Percentiles rank a stretch among this genome's conserved stretches.
Evolutionary conservation across 2,888 invertebrate species (phyloP).

Genomic region (Drosophila affinis): DNA sequence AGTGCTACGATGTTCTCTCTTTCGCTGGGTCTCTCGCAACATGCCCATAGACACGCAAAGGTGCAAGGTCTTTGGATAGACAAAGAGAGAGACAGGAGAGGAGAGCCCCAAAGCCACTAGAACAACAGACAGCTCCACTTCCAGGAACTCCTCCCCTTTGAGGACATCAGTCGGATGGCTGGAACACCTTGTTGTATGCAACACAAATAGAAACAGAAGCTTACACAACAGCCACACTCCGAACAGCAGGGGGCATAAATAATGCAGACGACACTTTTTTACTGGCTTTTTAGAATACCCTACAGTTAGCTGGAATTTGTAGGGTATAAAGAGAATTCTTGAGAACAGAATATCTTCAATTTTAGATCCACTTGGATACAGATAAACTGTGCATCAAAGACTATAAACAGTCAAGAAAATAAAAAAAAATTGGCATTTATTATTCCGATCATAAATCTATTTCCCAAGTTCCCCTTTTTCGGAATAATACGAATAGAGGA

Average conservation of each 20-base stretch:
- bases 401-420: too few species aligned
- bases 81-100: conserved; percentile 25
- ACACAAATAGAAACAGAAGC: conserved; percentile 16
- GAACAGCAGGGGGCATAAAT: not conserved
- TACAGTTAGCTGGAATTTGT: not conserved
- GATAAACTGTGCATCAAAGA: too few species aligned
- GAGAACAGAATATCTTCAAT: not conserved
- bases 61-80: conserved; percentile 50
- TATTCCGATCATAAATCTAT: not conserved
- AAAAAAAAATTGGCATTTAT: too few species aligned
- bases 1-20: conserved; percentile 11
- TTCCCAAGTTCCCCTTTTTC: not conserved
- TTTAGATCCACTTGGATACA: not conserved
- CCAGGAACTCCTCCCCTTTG: not conserved
- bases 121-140: not conserved
- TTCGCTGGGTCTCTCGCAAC: conserved; percentile 8
- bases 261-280: not conserved
- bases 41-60: conserved; percentile 55
- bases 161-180: not conserved
- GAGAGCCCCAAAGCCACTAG: not conserved
- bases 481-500: not conserved
- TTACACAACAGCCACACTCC: not conserved
- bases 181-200: conserved; percentile 8
- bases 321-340: not conserved
- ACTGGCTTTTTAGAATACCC: not conserved